These are phyloP conservation scores for Diploscapter pachys DNA, from an alignment of 1,140 invertebrate species.

Conservation along the genomic window DNA sequence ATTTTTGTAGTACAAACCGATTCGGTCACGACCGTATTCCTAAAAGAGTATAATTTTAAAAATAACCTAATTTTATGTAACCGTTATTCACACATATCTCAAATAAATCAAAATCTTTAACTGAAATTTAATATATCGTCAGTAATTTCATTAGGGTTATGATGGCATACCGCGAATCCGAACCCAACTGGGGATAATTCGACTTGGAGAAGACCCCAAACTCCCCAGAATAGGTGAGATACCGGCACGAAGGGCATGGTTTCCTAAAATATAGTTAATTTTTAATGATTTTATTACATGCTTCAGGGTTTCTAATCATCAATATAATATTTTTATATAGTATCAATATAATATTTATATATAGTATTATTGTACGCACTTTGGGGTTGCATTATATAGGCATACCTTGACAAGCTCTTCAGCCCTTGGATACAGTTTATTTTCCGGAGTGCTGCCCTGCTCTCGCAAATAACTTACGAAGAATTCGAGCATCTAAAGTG, in stretches of 20 bases:
- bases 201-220: slow-evolving; percentile 57
- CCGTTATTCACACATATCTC: no score
- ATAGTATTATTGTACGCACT: no score
- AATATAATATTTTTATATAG: no score
- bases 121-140: no score
- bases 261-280: slow-evolving; percentile 38
- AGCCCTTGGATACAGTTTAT: slow-evolving; percentile 35
- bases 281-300: no score
- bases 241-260: slow-evolving; percentile 55
- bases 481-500: slow-evolving; percentile 50
- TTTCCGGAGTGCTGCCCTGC: slow-evolving; percentile 20
- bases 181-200: slow-evolving; percentile 58
- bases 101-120: no score
- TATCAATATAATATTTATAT: no score
- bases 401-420: slow-evolving; percentile 44
- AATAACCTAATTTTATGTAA: not conserved
- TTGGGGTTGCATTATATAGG: not conserved
- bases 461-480: slow-evolving; percentile 54
- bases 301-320: no score
- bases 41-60: slow-evolving; percentile 24
- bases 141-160: not conserved
- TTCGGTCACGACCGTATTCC: slow-evolving; percentile 57
- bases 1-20: slow-evolving; percentile 56
- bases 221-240: slow-evolving; percentile 57
- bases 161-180: slow-evolving; percentile 47